Evolutionary conservation across 2,113 vertebrate species (phyloP), one percentile per base, ranked within the genome.

Genomic region (Speoplatyrhinus poulsoni): DNA sequence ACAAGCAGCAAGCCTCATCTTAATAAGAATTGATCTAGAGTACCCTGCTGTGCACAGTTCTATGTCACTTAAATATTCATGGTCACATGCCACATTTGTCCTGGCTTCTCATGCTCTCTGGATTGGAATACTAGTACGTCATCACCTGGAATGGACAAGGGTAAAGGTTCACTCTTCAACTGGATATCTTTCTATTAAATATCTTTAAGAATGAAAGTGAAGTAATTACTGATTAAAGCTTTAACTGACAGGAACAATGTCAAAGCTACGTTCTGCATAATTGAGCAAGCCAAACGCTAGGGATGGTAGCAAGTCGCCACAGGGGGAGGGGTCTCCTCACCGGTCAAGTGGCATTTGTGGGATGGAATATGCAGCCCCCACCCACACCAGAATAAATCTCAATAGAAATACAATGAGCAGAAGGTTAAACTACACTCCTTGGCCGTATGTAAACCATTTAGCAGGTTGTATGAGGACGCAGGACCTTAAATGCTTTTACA

Each of bases 21-120:
- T 93, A 93, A 93, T 93, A 92, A 92, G 90, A 93, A 93, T 93
- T 90, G 91, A 93, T 93, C 90, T 83, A 26, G 26, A 26, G 26
- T 26, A 76, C 90, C 88, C 90, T 78, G 85, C 88, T 82, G 84
- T 85, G 86, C 89, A 75, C 84, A 87, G 87, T 90, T 87, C 88
- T 90, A 83, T 83, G 76, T 86, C 84, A 80, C 82, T 87, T 84
- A 70, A 89, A 85, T 78, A 85, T 87, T 89, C 80, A 87, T 67
- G 81, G 87, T 90, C 90, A 89, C 90, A 89, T 82, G 87, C 85
- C 77, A 36, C 84, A 83, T 85, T 80, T 87, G 78, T 84, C 78
- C 80, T 60, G 78, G 70, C 81, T 67, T 85, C 82, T 80, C 82
- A 76, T 87, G 36, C 4, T 6, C 84, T 67, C 69, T 68, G 69